Conservation (phyloP, 2,888 invertebrate species). For the Dermolepida albohirtum region DNA sequence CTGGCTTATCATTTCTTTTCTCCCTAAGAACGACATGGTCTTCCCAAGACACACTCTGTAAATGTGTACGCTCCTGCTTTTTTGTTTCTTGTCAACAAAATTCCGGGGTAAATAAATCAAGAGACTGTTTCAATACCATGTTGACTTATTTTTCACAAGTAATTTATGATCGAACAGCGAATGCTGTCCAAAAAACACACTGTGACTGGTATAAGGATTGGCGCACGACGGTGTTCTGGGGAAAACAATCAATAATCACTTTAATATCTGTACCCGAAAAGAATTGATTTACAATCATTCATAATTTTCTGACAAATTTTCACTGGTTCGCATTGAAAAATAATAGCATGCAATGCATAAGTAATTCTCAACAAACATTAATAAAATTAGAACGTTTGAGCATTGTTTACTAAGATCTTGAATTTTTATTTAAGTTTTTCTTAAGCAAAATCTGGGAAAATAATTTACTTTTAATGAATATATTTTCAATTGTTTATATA, state of each 20-base stretch:
- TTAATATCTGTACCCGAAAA: constrained; percentile 13
- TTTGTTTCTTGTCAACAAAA: constrained; percentile 23
- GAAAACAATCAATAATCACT: constrained; percentile 36
- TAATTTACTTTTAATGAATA: no score
- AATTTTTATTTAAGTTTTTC: no score
- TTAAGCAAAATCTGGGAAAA: no score
- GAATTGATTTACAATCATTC: constrained; percentile 39
- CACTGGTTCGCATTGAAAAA: background rate
- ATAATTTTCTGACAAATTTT: constrained; percentile 22
- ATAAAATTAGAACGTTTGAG: no score
- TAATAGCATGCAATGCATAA: no score
- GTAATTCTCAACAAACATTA: no score
- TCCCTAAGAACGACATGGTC: no score
- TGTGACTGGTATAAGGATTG: constrained; percentile 5
- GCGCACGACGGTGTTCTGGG: constrained; percentile 7
- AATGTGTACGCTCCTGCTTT: background rate
- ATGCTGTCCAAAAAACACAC: constrained; percentile 12
- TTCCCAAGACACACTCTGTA: no score
- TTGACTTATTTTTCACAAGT: constrained; percentile 32
- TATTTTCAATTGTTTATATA: no score
- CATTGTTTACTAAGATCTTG: no score
- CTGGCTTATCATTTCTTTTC: no score
- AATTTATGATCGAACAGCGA: constrained; percentile 29
- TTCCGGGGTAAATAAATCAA: constrained; percentile 27
- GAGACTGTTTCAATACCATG: constrained; percentile 31